phyloP scores from a whole-genome alignment of 2,797 vertebrate genomes.

The Poeciliopsis presidionis region DNA sequence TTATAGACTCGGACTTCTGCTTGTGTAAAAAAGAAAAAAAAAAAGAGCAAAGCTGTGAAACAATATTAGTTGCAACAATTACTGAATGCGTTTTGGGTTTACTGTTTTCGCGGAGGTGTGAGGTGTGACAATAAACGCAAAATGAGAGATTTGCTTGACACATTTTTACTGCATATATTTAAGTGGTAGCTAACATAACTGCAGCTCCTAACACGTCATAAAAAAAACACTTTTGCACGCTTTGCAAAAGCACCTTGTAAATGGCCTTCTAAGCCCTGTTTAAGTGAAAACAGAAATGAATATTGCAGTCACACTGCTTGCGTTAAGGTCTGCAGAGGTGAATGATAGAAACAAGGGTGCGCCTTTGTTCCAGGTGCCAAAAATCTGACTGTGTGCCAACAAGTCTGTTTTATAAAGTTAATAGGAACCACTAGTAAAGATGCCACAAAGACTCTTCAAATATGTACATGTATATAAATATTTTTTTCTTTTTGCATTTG shows the following conservation, averaged over 20 bases:
- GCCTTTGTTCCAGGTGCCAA: constrained; percentile 2
- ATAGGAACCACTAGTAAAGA: not conserved
- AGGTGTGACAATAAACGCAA: constrained; percentile 69
- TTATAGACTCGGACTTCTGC: constrained; percentile 73
- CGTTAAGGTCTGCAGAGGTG: constrained; percentile 31
- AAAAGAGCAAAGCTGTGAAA: not conserved
- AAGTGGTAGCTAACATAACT: constrained; percentile 71
- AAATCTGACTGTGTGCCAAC: constrained; percentile 7
- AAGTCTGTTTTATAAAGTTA: not conserved
- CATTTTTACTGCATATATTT: constrained; percentile 73
- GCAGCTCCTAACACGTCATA: constrained; percentile 77
- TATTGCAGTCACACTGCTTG: constrained; percentile 45
- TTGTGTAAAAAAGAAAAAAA: constrained; percentile 33
- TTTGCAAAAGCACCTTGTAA: constrained; percentile 73
- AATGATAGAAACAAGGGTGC: constrained; percentile 11
- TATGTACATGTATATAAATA: not conserved
- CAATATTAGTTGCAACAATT: not conserved
- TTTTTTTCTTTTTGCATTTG: not conserved
- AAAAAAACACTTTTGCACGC: constrained; percentile 62
- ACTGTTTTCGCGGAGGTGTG: constrained; percentile 36
- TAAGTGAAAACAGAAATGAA: constrained; percentile 78
- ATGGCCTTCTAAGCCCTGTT: constrained; percentile 57
- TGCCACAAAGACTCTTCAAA: not conserved
- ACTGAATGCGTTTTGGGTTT: constrained; percentile 14
- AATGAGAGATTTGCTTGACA: constrained; percentile 77